Evolutionary conservation across 2,888 invertebrate genomes (phyloP).

Genomic region (Poecilobothrus nobilitatus): DNA sequence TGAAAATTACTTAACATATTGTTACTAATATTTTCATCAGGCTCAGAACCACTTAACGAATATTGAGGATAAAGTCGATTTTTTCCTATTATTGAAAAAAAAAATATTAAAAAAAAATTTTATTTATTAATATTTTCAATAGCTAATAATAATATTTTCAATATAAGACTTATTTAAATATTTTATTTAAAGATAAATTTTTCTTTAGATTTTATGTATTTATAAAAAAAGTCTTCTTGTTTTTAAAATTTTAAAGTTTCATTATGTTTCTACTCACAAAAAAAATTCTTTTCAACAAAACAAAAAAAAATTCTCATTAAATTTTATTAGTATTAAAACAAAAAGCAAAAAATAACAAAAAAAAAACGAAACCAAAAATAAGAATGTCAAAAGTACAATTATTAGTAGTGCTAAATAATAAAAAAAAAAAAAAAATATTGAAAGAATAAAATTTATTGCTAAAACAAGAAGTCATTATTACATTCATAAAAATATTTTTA

Average conservation of each 20-base stretch:
- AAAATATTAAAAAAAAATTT: conserved; percentile 18
- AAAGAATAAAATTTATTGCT: neutral
- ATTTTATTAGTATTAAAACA: no score
- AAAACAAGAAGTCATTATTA: neutral
- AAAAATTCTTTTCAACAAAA: no score
- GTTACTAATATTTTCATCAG: conserved; percentile 49
- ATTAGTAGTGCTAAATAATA: neutral
- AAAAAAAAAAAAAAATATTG: neutral
- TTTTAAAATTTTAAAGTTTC: no score
- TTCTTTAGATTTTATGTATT: no score
- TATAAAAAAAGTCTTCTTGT: no score
- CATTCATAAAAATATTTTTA: neutral
- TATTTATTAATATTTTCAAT: neutral
- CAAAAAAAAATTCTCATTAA: no score
- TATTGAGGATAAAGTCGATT: conserved; percentile 69
- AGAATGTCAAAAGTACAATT: neutral
- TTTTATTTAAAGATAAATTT: no score
- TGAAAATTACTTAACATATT: conserved; percentile 6
- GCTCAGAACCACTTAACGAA: conserved; percentile 69
- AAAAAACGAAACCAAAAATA: no score
- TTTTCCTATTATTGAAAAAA: conserved; percentile 53
- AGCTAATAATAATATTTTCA: no score
- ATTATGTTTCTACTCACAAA: no score
- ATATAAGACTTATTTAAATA: no score
- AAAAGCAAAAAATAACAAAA: no score